phyloP scores from a whole-genome alignment of 2,113 vertebrate genomes.

The Channa maculata region DNA sequence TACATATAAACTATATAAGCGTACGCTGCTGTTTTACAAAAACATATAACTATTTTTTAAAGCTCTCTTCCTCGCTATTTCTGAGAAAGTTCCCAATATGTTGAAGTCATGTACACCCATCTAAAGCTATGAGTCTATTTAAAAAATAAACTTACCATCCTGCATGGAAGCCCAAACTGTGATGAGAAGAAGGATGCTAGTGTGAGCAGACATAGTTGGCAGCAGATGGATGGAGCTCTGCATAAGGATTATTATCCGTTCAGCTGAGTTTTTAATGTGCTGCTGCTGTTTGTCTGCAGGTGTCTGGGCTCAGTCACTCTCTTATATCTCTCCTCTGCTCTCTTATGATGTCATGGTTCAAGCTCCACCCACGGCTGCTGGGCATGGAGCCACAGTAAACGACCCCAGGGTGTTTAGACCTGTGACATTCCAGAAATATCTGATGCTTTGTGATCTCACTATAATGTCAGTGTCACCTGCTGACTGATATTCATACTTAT shows the following conservation, averaged over 20 bases:
- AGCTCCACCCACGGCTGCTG: conserved; percentile 58
- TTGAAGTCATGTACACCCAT: too few species aligned
- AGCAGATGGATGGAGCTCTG: conserved; percentile 27
- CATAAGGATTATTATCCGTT: conserved; percentile 16
- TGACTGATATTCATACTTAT: conserved; percentile 8
- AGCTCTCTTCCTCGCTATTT: neutral
- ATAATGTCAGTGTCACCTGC: conserved; percentile 14
- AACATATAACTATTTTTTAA: neutral
- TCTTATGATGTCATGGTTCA: conserved; percentile 58
- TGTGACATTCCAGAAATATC: conserved; percentile 69
- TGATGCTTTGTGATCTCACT: conserved; percentile 1
- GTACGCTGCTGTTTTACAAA: conserved; percentile 1
- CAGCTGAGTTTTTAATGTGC: conserved; percentile 26
- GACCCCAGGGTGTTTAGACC: conserved; percentile 52
- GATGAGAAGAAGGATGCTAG: conserved; percentile 66
- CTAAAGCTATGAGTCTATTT: neutral
- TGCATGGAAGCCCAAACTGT: conserved; percentile 69
- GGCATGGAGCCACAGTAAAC: conserved; percentile 19
- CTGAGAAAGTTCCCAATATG: neutral
- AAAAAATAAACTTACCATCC: conserved; percentile 62
- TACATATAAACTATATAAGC: neutral
- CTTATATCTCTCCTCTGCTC: conserved; percentile 51
- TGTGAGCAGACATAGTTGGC: conserved; percentile 60
- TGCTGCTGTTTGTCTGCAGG: conserved; percentile 61
- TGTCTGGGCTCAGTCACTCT: conserved; percentile 62